Conservation (phyloP, 1,140 invertebrate genomes). For the Meloidogyne exigua region DNA sequence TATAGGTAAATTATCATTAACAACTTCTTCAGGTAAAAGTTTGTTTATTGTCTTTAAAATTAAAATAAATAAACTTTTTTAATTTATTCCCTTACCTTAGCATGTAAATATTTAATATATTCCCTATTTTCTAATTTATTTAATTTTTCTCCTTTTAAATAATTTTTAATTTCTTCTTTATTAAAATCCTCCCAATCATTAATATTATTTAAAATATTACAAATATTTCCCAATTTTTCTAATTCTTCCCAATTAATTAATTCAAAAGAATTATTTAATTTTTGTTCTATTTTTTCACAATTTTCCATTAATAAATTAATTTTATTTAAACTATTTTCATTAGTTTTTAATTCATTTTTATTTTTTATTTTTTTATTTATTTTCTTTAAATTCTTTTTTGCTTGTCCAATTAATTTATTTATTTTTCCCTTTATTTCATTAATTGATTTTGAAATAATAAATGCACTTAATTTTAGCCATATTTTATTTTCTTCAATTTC, state of each 20-base stretch:
- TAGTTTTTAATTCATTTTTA: neutral
- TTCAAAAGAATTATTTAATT: neutral
- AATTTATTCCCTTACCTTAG: neutral
- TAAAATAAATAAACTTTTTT: neutral
- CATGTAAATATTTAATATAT: neutral
- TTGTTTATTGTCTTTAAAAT: neutral
- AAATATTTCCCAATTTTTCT: neutral
- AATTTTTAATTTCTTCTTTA: neutral
- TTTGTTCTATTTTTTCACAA: neutral
- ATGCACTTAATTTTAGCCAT: neutral
- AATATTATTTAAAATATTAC: neutral
- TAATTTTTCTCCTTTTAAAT: neutral
- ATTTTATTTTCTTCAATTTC: neutral
- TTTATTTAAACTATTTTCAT: neutral
- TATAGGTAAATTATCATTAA: neutral
- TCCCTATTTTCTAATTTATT: neutral
- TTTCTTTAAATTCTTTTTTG: neutral
- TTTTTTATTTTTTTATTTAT: neutral
- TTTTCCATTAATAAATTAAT: neutral
- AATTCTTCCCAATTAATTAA: constrained; percentile 1
- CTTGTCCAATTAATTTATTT: neutral
- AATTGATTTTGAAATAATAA: neutral
- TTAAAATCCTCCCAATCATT: neutral
- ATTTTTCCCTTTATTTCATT: constrained; percentile 1
- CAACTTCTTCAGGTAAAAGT: neutral